Base-by-base conservation (phyloP, 2,888 invertebrate species). In the Stenoptilia bipunctidactyla region DNA sequence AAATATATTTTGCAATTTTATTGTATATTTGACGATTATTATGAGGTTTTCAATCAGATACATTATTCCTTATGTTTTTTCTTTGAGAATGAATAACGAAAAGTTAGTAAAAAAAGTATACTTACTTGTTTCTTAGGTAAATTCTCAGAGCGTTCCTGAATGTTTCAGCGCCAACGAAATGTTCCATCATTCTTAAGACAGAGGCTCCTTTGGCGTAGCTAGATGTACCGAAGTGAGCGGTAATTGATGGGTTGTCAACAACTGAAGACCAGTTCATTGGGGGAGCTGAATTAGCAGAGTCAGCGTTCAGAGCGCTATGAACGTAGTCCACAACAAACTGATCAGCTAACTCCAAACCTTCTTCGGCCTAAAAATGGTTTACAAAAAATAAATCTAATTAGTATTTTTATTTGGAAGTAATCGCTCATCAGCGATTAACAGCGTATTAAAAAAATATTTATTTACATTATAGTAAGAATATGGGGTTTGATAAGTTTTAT, bases 301-400 rank as follows among this genome's bases (percentile, higher is more conserved):
- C 92, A 44, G 67, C 68, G 8, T 56, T 66, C 33, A 92, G 74
- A 8, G 89, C 90, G 1, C 77, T 70, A 45, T 93, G 93, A 0
- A 92, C 64, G 54, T 90, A 88, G 41, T 89, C 88, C 0, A 90
- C 74, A 0, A 92, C 85, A 49, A 92, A 93, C 58, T 92, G 92
- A 10, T 77, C 71, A 27, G 58, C 70, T 20, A 83, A 50, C 47
- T 83, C 79, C 2, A 82, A 47, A 2, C 51, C 40, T 1, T 64
- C 58, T 37, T 76, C 73, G 40, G 74, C 80, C 83, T 83, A 45
- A 37, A 49, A 51, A n/a, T n/a, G n/a, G n/a, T n/a, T n/a, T n/a
- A n/a, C n/a, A n/a, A n/a, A n/a, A n/a, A n/a, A n/a, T n/a, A n/a
- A n/a, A n/a, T n/a, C n/a, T n/a, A n/a, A n/a, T n/a, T n/a, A n/a